Conservation (phyloP, 2,797 vertebrate species). For the Rhinoraja longicauda region DNA sequence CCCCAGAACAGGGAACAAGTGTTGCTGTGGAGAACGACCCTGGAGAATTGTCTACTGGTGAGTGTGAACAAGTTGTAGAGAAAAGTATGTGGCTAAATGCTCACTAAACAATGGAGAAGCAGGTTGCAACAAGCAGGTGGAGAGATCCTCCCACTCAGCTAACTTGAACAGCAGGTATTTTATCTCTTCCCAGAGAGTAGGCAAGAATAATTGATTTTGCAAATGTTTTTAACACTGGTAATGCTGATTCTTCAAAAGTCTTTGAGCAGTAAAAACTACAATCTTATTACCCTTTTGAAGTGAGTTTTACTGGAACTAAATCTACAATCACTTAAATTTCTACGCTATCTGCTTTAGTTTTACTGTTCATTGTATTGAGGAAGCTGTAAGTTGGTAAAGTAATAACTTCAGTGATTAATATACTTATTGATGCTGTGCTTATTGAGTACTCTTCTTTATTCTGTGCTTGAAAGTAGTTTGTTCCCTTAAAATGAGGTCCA, state of each 20-base stretch:
- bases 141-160: not conserved
- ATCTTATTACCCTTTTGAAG: not conserved
- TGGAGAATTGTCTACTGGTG: not conserved
- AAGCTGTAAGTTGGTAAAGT: not conserved
- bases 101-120: conserved; percentile 31
- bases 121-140: conserved; percentile 8
- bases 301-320: not conserved
- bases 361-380: not conserved
- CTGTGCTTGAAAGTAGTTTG: not conserved
- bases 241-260: not conserved
- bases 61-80: not conserved
- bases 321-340: not conserved
- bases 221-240: not conserved
- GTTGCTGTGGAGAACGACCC: not conserved
- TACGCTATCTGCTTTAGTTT: not conserved
- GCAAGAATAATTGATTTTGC: not conserved
- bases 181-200: not conserved
- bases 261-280: not conserved
- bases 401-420: not conserved
- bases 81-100: not conserved
- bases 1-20: not conserved
- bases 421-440: not conserved
- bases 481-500: not conserved
- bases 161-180: not conserved
- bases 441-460: not conserved